These are phyloP conservation scores for Conops quadrifasciatus DNA, from an alignment of 2,888 invertebrate genomes.

Conservation along the genomic window DNA sequence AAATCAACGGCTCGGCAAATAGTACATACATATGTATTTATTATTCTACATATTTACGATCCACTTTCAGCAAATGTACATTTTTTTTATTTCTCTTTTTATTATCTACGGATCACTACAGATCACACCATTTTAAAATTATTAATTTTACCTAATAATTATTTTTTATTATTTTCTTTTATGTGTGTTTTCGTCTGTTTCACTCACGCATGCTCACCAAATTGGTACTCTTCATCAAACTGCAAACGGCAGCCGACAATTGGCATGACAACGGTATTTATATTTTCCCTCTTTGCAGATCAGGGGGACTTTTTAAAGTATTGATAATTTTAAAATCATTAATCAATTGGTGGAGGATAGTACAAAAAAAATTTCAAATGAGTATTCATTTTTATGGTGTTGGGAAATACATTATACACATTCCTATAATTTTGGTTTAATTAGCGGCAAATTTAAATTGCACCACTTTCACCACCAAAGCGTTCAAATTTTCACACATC, in stretches of 20 bases:
- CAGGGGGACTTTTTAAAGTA: no score
- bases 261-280: conserved; percentile 64
- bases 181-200: background rate
- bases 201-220: background rate
- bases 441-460: no score
- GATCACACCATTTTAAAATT: no score
- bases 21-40: no score
- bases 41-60: no score
- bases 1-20: no score
- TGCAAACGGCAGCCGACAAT: conserved; percentile 62
- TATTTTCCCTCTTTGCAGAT: conserved; percentile 40
- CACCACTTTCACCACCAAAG: no score
- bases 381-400: background rate
- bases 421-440: background rate
- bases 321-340: no score
- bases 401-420: background rate
- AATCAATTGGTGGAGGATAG: background rate
- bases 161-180: conserved; percentile 32
- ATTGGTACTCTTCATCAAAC: conserved; percentile 35
- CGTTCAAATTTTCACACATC: no score
- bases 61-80: no score
- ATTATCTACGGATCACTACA: background rate
- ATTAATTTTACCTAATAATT: background rate
- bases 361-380: background rate
- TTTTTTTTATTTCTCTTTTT: background rate